A percentile compares a stretch with the other conserved stretches of the same genome.
phyloP scores from a whole-genome alignment of 1,140 invertebrate genomes.

The Aradophagus sp. region DNA sequence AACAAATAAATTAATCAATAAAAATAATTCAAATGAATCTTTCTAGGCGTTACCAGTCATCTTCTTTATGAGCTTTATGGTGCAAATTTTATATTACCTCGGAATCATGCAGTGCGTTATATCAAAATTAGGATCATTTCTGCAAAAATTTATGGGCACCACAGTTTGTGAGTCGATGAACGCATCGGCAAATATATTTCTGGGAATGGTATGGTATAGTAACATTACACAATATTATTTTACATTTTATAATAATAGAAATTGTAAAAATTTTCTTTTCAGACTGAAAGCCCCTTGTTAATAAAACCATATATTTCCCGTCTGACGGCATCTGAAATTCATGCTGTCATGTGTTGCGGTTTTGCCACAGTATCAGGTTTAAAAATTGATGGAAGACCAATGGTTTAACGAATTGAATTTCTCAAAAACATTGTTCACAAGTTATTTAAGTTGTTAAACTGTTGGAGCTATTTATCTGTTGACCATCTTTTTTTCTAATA shows the following conservation, averaged over 20 bases:
- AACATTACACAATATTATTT: neutral
- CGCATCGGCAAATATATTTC: slow-evolving; percentile 91
- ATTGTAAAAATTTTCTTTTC: slow-evolving; percentile 61
- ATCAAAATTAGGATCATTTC: slow-evolving; percentile 84
- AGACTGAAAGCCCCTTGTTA: slow-evolving; percentile 93
- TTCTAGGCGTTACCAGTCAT: slow-evolving; percentile 87
- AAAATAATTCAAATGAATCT: no score
- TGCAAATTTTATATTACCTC: slow-evolving; percentile 90
- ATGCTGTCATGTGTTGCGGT: slow-evolving; percentile 94
- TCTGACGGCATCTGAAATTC: slow-evolving; percentile 92
- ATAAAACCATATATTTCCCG: slow-evolving; percentile 88
- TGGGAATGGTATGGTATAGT: slow-evolving; percentile 84
- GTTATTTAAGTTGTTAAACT: no score
- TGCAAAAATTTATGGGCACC: slow-evolving; percentile 85
- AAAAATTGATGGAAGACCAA: no score
- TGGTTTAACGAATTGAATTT: no score
- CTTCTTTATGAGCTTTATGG: slow-evolving; percentile 92
- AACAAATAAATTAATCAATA: no score
- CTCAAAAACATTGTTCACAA: no score
- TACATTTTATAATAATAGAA: slow-evolving; percentile 8
- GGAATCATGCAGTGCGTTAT: slow-evolving; percentile 92
- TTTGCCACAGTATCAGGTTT: slow-evolving; percentile 95
- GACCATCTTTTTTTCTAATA: no score
- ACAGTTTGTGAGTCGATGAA: slow-evolving; percentile 94
- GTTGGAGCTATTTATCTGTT: no score